phyloP scores from a whole-genome alignment of 2,797 vertebrate genomes.

The Sparus aurata region DNA sequence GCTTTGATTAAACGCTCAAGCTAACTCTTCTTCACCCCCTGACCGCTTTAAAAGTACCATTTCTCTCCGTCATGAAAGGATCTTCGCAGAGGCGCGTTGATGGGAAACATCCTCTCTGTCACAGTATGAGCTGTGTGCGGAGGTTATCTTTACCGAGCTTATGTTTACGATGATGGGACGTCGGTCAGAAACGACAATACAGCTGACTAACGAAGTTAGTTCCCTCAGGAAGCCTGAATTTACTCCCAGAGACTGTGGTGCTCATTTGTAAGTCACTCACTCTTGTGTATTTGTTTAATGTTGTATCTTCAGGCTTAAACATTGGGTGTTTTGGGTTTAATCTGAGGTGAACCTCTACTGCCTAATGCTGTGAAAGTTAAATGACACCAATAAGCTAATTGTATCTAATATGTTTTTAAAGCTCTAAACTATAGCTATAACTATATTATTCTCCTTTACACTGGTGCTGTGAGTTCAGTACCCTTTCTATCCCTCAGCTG shows the following conservation, averaged over 20 bases:
- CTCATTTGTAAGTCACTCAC: constrained; percentile 3
- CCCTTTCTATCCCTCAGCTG: too few species aligned
- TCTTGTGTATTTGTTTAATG: not conserved
- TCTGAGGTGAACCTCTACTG: not conserved
- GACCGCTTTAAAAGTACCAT: constrained; percentile 1
- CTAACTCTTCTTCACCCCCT: not conserved
- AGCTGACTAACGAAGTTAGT: constrained; percentile 66
- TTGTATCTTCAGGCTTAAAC: not conserved
- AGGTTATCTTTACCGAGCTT: constrained; percentile 47
- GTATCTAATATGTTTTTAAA: not conserved
- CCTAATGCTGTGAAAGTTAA: not conserved
- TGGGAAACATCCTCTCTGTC: constrained; percentile 51
- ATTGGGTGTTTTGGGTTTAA: not conserved
- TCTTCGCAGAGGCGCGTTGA: constrained; percentile 31
- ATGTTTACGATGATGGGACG: constrained; percentile 80
- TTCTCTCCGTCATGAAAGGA: constrained; percentile 50
- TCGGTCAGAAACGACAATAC: constrained; percentile 46
- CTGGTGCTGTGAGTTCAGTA: not conserved
- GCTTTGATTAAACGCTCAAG: not conserved
- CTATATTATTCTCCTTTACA: not conserved
- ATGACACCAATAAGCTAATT: not conserved
- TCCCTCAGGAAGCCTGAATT: not conserved
- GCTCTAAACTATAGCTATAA: not conserved
- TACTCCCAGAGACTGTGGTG: not conserved
- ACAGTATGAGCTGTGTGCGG: constrained; percentile 38